Evolutionary conservation across 1,140 invertebrate species (phyloP), one percentile per base, ranked within the genome.

Genomic region (Calephelis nemesis): DNA sequence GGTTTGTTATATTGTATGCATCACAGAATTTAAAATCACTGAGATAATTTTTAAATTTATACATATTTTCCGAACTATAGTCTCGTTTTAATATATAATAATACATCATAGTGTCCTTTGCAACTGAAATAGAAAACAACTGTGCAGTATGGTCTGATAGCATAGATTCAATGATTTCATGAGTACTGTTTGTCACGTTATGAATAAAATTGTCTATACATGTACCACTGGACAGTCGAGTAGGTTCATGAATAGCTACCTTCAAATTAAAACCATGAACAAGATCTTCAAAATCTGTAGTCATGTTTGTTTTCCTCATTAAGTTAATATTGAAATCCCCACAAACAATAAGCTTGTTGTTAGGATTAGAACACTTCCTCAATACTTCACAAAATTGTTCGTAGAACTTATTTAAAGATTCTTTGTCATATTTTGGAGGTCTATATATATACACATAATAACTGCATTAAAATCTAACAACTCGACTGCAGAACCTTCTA

Each of bases 291-390:
- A 49, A 49, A 49, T 49, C 48, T 7, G n/a, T 49, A n/a, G 48
- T n/a, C 48, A 49, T n/a, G 12, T 49, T 49, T n/a, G 48, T n/a
- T n/a, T 49, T 49, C n/a, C n/a, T 49, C 48, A 49, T 49, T n/a
- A 49, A 49, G 48, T 49, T 49, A 19, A 19, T 19, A 19, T 19
- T 19, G 15, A 19, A 19, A 19, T 19, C 15, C 15, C 15, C 15
- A 19, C 0, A 49, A n/a, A 49, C 12, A 49, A 49, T 49, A 49
- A 49, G 11, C 6, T 49, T 49, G 6, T 50, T 50, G n/a, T 50
- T 50, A 7, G 8, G 3, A 50, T 50, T 50, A 8, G 49, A 50
- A 15, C n/a, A 50, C 15, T 50, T 50, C 15, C 15, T 50, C 5
- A 50, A 50, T 6, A 50, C 5, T 13, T 50, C 49, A 7, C n/a